Base-by-base conservation (phyloP, 2,888 invertebrate species). In the Melinopterus prodromus region DNA sequence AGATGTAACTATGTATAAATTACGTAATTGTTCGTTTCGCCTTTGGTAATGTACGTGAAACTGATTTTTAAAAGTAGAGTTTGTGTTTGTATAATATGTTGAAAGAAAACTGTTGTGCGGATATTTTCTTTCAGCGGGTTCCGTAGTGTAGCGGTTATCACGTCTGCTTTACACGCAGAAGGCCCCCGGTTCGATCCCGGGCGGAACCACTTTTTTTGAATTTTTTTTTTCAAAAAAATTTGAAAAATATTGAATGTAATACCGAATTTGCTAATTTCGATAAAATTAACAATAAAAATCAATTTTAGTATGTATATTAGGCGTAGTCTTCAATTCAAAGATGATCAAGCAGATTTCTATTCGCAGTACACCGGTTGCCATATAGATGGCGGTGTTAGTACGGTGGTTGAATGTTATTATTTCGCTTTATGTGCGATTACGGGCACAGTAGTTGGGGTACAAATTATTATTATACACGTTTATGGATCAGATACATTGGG, bases 121-220 rank as follows among this genome's bases (percentile, higher is more conserved):
- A 7, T 12, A 53, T 53, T 53, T 53, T 12, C 12, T 12, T 9
- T 9, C 53, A 53, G 53, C 5, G 2, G 86, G 86, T 85, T 89
- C 89, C 87, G 88, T 88, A 88, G 89, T 89, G 89, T 89, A 89
- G 89, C 86, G 89, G 89, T 88, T 88, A 89, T 89, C 88, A 88
- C 89, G 89, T 89, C 88, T 89, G 89, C 89, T 89, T 89, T 87
- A 89, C 89, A 89, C 89, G 89, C 89, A 89, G 88, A 89, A 89
- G 89, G 89, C 88, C 89, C 88, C 89, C 89, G 89, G 89, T 89
- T 89, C 89, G 89, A 89, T 87, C 89, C 89, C 89, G 89, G 89
- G 88, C 89, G 88, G 88, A 89, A 89, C 89, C 89, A 89, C 71
- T 83, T 81, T 81, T 82, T 84, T 82, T 2, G 3, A 26, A 74